These are phyloP conservation scores for Actinia tenebrosa DNA, from an alignment of 64 coral and sea anemone species.

Conservation along the genomic window DNA sequence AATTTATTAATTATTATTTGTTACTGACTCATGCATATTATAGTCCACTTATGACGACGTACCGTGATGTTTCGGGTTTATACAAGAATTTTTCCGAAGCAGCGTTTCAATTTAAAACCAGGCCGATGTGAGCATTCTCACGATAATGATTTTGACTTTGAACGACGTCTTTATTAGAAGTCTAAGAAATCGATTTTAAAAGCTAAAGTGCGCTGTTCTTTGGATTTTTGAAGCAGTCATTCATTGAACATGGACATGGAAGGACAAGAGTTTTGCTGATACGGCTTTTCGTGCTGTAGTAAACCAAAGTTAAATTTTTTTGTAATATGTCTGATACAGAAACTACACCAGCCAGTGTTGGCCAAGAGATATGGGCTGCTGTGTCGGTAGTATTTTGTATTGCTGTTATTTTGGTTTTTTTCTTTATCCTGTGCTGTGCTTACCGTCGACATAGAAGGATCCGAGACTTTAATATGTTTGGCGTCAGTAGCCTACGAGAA, in stretches of 20 bases:
- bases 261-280: not conserved
- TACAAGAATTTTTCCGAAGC: not conserved
- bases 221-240: not conserved
- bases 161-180: not conserved
- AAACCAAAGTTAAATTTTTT: not conserved
- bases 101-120: not conserved
- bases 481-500: not conserved
- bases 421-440: slow-evolving; percentile 88
- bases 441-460: slow-evolving; percentile 78
- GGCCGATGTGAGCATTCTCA: not conserved
- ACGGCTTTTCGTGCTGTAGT: not conserved
- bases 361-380: slow-evolving; percentile 77
- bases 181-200: not conserved
- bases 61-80: not conserved
- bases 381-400: slow-evolving; percentile 84
- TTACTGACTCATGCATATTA: not conserved
- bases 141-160: not conserved
- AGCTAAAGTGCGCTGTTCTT: not conserved
- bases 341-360: slow-evolving; percentile 24
- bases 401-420: slow-evolving; percentile 72
- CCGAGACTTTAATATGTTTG: slow-evolving; percentile 46
- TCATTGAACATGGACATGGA: not conserved
- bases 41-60: not conserved
- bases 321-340: slow-evolving; percentile 35
- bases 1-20: not conserved